phyloP scores from a whole-genome alignment of 2,797 vertebrate genomes.

The Eidolon dupreanum region DNA sequence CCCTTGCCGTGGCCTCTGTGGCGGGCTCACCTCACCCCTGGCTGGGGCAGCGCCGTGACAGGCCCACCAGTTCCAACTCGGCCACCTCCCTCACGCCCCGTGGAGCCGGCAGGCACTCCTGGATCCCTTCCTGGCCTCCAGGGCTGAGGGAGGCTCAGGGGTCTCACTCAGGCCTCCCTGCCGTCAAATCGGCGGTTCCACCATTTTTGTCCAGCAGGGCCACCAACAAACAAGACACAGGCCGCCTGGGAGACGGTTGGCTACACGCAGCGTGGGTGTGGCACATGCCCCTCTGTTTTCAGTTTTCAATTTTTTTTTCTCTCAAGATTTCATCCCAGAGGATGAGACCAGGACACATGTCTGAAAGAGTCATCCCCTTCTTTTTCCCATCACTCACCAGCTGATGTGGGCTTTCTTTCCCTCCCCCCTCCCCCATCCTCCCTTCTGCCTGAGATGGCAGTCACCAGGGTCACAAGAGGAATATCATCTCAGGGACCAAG shows the following conservation, averaged over 20 bases:
- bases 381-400: no score
- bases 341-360: not conserved
- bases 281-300: not conserved
- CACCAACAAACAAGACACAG: not conserved
- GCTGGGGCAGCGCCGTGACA: rapidly evolving
- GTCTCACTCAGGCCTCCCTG: not conserved
- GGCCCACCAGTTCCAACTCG: not conserved
- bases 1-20: not conserved
- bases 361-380: not conserved
- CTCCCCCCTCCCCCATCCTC: not conserved
- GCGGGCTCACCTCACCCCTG: not conserved
- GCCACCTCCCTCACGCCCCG: rapidly evolving
- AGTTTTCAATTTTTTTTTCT: not conserved
- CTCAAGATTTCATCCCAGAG: not conserved
- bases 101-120: not conserved
- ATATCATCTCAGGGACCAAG: not conserved
- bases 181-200: not conserved
- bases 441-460: not conserved
- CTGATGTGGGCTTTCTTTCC: no score
- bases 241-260: not conserved
- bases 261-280: not conserved
- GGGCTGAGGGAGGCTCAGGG: not conserved
- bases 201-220: not conserved
- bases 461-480: not conserved
- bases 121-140: not conserved